A percentile compares a stretch with the other conserved stretches of the same genome.
Conservation (phyloP, 35 echinoderm and acorn worm genomes). For the Diadema setosum region DNA sequence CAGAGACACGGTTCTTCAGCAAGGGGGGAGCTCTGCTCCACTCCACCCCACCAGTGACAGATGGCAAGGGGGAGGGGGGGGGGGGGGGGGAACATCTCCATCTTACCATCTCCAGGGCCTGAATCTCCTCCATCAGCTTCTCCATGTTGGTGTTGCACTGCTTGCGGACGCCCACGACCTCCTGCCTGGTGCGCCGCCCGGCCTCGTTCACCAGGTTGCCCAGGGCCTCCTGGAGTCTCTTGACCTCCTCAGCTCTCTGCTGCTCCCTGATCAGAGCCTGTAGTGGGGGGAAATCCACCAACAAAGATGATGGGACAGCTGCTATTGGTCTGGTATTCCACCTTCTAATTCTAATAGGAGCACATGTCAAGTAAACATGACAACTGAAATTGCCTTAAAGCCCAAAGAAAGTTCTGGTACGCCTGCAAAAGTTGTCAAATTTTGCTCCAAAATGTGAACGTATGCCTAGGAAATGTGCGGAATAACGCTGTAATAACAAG, state of each 20-base stretch:
- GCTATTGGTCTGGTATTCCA: background rate
- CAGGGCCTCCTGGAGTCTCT: constrained; percentile 63
- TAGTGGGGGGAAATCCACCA: too few species aligned
- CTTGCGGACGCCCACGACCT: constrained; percentile 86
- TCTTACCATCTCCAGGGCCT: constrained; percentile 88
- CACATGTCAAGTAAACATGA: background rate
- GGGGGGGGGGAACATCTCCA: too few species aligned
- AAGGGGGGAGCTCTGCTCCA: too few species aligned
- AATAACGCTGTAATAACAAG: too few species aligned
- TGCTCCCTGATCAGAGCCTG: constrained; percentile 88
- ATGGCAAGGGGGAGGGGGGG: too few species aligned
- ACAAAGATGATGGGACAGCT: background rate
- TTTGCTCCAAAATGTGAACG: too few species aligned
- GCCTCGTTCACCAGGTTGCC: constrained; percentile 83
- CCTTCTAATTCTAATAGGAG: background rate
- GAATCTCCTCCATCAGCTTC: constrained; percentile 94
- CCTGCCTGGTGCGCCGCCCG: constrained; percentile 71
- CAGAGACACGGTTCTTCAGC: too few species aligned
- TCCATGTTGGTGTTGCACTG: constrained; percentile 93
- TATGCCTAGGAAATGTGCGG: too few species aligned
- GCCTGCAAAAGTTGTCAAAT: too few species aligned
- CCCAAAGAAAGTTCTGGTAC: too few species aligned
- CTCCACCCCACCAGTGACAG: too few species aligned
- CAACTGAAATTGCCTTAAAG: background rate
- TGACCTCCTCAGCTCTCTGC: constrained; percentile 66